phyloP scores from a whole-genome alignment of 1,140 invertebrate genomes.

The Matsumurasca onukii region DNA sequence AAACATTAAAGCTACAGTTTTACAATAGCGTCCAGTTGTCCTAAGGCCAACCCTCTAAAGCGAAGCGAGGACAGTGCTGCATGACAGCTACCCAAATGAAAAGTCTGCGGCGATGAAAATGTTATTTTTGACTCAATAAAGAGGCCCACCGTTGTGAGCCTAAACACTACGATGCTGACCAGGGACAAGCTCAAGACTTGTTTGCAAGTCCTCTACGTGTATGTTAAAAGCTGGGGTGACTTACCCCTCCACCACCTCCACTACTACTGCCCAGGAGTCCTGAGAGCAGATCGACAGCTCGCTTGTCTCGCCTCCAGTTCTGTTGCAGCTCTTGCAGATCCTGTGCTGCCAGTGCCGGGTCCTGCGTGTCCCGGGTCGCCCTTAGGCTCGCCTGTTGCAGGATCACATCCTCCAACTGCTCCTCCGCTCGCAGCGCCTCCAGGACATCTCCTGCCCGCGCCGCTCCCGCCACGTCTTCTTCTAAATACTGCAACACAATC shows the following conservation, averaged over 20 bases:
- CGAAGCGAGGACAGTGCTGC: too few relatives aligned
- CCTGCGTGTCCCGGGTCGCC: conserved; percentile 20
- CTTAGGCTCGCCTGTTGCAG: conserved; percentile 36
- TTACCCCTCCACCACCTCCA: conserved; percentile 27
- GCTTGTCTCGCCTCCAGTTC: conserved; percentile 39
- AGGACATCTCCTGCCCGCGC: conserved; percentile 29
- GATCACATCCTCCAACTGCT: conserved; percentile 38
- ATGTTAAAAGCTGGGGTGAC: too few relatives aligned
- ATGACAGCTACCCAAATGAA: too few relatives aligned
- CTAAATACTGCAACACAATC: conserved; percentile 35
- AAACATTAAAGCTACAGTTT: too few relatives aligned
- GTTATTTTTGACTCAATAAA: too few relatives aligned
- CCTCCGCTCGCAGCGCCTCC: conserved; percentile 37
- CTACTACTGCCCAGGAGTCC: conserved; percentile 39
- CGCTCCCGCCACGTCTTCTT: conserved; percentile 37
- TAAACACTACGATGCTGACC: too few relatives aligned
- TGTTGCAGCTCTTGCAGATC: conserved; percentile 33
- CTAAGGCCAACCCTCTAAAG: too few relatives aligned
- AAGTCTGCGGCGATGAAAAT: too few relatives aligned
- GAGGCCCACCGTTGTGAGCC: too few relatives aligned
- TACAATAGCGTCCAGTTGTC: too few relatives aligned
- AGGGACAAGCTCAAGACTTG: too few relatives aligned
- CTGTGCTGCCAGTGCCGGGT: conserved; percentile 18
- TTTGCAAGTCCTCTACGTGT: too few relatives aligned
- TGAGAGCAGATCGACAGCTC: conserved; percentile 38